These are phyloP conservation scores for Yoshiicerus persimilis DNA, from an alignment of 1,140 invertebrate species.

Conservation along the genomic window DNA sequence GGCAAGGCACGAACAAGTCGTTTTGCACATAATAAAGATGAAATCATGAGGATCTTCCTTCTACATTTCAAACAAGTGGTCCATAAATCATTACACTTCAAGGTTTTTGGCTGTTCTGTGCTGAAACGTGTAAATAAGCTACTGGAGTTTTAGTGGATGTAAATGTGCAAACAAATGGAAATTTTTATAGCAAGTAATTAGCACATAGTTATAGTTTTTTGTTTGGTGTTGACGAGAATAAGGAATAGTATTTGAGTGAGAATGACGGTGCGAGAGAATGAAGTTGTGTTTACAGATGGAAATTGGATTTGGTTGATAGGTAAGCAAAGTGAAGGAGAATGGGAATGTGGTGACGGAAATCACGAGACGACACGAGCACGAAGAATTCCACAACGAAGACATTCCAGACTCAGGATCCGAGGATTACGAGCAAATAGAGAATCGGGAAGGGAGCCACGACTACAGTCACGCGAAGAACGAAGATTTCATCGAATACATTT, in stretches of 20 bases:
- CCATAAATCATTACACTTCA: not conserved
- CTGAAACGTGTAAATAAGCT: not conserved
- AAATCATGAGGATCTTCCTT: not conserved
- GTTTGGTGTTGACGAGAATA: not conserved
- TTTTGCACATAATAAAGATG: not conserved
- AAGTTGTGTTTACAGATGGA: not conserved
- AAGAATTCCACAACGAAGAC: slow-evolving; percentile 67
- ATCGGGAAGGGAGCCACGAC: slow-evolving; percentile 58
- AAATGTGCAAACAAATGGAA: not conserved
- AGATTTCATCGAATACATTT: slow-evolving; percentile 54
- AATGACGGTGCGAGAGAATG: not conserved
- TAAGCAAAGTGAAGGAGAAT: slow-evolving; percentile 64
- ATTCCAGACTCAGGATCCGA: slow-evolving; percentile 72
- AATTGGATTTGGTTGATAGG: slow-evolving; percentile 24
- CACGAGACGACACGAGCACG: slow-evolving; percentile 67
- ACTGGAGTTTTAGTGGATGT: not conserved
- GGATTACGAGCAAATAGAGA: slow-evolving; percentile 52
- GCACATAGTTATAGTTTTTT: not conserved
- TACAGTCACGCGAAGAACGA: slow-evolving; percentile 57
- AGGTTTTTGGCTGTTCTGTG: not conserved
- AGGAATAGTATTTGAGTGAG: not conserved
- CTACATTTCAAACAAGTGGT: not conserved
- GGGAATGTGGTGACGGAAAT: slow-evolving; percentile 82
- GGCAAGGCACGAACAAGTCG: not conserved
- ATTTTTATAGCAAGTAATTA: not conserved